These are phyloP conservation scores for Trachythela sp. DNA, from an alignment of 64 coral and sea anemone species.

Conservation along the genomic window DNA sequence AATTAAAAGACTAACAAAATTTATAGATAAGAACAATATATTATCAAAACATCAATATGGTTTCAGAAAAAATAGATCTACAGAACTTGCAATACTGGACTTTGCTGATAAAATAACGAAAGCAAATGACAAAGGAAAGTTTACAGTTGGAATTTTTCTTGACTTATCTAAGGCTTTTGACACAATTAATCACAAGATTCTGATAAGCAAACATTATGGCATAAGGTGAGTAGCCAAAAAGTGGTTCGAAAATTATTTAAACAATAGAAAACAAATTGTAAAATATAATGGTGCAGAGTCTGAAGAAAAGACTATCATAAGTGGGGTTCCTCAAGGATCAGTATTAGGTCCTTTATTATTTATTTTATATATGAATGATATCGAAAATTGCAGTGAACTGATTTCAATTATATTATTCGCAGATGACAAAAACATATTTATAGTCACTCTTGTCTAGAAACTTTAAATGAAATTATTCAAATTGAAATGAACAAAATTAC, in stretches of 20 bases:
- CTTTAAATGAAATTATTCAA: slow-evolving; percentile 13
- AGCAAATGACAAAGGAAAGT: not conserved
- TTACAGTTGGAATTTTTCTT: not conserved
- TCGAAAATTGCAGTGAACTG: not conserved
- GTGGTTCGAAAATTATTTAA: not conserved
- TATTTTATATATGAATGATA: slow-evolving; percentile 44
- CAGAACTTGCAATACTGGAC: not conserved
- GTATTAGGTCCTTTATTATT: not conserved
- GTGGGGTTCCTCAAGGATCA: too few species aligned
- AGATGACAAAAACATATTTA: slow-evolving; percentile 34
- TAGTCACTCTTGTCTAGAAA: not conserved
- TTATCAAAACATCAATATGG: not conserved
- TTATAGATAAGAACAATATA: not conserved
- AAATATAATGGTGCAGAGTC: too few species aligned
- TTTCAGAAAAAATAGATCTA: slow-evolving; percentile 1
- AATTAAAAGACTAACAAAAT: not conserved
- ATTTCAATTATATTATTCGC: not conserved
- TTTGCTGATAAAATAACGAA: not conserved
- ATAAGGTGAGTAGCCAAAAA: not conserved
- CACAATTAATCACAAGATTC: not conserved
- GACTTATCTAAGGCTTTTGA: not conserved
- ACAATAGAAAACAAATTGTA: not conserved
- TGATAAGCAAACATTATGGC: not conserved
- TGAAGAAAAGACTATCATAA: too few species aligned
- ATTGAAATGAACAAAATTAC: slow-evolving; percentile 6